Conservation (phyloP, 2,888 invertebrate species). For the Lycocerus yunnanus region DNA sequence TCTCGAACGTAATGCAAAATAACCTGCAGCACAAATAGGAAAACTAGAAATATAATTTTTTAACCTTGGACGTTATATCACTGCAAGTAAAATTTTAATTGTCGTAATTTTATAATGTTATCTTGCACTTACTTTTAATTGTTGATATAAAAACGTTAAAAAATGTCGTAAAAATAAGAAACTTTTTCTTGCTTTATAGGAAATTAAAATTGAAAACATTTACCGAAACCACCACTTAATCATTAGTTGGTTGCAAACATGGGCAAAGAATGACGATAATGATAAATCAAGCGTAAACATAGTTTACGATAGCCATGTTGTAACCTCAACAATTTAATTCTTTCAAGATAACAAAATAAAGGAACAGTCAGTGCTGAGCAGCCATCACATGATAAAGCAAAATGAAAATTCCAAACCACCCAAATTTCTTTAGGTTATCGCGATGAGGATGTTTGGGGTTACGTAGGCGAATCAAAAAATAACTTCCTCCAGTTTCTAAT, state of each 20-base stretch:
- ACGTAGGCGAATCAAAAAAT: slow-evolving; percentile 1
- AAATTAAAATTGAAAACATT: not conserved
- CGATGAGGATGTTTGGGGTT: not conserved
- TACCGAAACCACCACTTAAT: not conserved
- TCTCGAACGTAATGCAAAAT: not conserved
- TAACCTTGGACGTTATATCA: not conserved
- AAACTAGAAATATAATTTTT: not conserved
- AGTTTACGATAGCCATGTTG: not conserved
- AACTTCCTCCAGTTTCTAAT: not conserved
- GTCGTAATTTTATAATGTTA: not conserved
- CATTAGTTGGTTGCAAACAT: not conserved
- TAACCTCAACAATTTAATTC: slow-evolving; percentile 3
- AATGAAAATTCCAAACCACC: not conserved
- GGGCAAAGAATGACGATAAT: not conserved
- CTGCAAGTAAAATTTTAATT: not conserved
- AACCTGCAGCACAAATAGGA: not conserved
- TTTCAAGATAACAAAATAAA: not conserved
- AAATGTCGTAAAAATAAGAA: not conserved
- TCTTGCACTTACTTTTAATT: not conserved
- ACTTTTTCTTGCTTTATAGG: not conserved
- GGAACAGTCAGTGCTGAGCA: not conserved
- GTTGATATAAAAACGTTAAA: not conserved
- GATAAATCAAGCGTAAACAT: not conserved
- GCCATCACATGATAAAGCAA: not conserved
- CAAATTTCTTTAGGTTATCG: not conserved